These are phyloP conservation scores for Zaprionus nigranus DNA, from an alignment of 1,140 invertebrate genomes.

Conservation along the genomic window DNA sequence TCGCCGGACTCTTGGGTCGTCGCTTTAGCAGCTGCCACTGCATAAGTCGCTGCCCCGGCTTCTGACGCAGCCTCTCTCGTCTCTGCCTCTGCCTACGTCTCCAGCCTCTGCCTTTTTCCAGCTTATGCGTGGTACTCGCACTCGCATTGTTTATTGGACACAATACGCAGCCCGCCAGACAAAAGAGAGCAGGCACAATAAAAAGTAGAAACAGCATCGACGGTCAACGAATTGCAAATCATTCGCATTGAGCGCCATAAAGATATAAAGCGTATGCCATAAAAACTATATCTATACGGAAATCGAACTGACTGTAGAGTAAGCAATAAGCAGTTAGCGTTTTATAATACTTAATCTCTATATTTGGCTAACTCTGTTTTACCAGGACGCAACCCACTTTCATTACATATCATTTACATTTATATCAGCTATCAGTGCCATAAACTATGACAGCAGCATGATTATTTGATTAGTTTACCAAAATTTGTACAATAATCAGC, in stretches of 20 bases:
- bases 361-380: not conserved
- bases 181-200: constrained; percentile 70
- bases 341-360: not conserved
- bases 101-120: not conserved
- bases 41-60: constrained; percentile 12
- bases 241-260: constrained; percentile 18
- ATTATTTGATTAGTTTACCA: not conserved
- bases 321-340: not conserved
- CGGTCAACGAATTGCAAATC: constrained; percentile 54
- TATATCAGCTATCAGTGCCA: not conserved
- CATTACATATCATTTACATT: not conserved
- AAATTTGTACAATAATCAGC: not conserved
- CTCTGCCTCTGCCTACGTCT: constrained; percentile 4
- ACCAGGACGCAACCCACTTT: not conserved
- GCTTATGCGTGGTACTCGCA: constrained; percentile 35
- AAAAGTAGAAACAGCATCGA: constrained; percentile 21
- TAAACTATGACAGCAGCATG: not conserved
- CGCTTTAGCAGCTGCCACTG: constrained; percentile 23
- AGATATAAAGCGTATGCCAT: not conserved
- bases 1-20: constrained; percentile 30
- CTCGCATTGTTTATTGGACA: constrained; percentile 59
- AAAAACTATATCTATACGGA: not conserved
- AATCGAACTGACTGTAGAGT: not conserved
- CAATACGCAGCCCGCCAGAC: constrained; percentile 55
- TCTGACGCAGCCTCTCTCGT: constrained; percentile 1